A percentile compares a stretch with the other conserved stretches of the same genome.
Evolutionary conservation across 2,797 vertebrate genomes (phyloP).

Genomic region (Coreius guichenoti): DNA sequence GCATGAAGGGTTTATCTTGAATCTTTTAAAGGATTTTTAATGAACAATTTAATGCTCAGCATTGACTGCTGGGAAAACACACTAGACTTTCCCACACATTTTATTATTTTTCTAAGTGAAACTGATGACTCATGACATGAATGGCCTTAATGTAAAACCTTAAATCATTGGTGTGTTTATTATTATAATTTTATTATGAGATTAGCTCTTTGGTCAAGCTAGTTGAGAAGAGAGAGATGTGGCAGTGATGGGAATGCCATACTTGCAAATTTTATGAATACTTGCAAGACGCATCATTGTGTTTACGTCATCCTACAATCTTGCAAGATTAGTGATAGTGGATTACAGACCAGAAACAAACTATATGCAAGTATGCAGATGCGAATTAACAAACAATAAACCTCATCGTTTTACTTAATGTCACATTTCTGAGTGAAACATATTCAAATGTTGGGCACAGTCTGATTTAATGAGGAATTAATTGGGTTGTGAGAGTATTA

Average conservation of each 20-base stretch:
- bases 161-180: constrained; percentile 39
- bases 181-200: constrained; percentile 35
- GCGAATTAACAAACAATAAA: not conserved
- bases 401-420: not conserved
- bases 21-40: not conserved
- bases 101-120: not conserved
- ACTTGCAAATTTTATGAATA: constrained; percentile 15
- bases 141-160: not conserved
- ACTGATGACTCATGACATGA: constrained; percentile 8
- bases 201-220: constrained; percentile 15
- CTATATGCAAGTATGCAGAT: no score
- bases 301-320: not conserved
- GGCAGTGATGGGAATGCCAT: not conserved
- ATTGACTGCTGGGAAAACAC: constrained; percentile 6
- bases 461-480: not conserved
- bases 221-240: constrained; percentile 5
- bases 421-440: not conserved
- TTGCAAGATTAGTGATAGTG: not conserved
- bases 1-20: not conserved
- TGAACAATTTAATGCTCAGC: not conserved
- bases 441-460: not conserved
- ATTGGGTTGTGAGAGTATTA: not conserved
- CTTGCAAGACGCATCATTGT: not conserved
- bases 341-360: not conserved
- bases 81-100: not conserved